phyloP scores from a whole-genome alignment of 2,113 vertebrate species.

The Anhinga rufa region DNA sequence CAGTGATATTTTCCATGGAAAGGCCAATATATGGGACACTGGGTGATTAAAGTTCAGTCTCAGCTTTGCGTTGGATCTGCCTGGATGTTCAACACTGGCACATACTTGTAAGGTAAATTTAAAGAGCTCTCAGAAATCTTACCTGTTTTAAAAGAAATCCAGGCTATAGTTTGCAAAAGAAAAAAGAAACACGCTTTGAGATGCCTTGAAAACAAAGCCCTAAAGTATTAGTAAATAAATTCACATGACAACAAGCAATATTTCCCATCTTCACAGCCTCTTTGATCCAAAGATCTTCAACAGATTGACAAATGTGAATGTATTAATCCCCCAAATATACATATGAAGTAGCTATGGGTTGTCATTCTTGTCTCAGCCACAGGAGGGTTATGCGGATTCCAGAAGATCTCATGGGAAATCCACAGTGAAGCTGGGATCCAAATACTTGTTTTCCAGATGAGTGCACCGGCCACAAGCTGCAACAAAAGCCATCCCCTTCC shows the following conservation, averaged over 20 bases:
- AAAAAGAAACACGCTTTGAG: slow-evolving; percentile 39
- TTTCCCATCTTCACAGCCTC: background rate
- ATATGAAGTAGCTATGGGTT: background rate
- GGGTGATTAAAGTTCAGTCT: background rate
- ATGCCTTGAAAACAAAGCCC: slow-evolving; percentile 44
- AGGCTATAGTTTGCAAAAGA: slow-evolving; percentile 48
- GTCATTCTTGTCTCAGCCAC: background rate
- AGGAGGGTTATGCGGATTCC: background rate
- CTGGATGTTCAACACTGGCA: background rate
- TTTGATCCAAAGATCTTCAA: background rate
- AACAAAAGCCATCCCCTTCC: background rate
- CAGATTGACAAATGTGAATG: background rate
- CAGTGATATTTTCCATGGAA: background rate
- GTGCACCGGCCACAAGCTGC: background rate
- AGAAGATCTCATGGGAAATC: background rate
- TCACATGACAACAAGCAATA: slow-evolving; percentile 1
- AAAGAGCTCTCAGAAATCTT: slow-evolving; percentile 41
- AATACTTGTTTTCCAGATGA: background rate
- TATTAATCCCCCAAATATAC: background rate
- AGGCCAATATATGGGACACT: background rate
- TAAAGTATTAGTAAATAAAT: slow-evolving; percentile 16
- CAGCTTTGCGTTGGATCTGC: background rate
- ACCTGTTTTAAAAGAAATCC: slow-evolving; percentile 58
- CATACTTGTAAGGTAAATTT: background rate
- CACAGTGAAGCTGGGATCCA: background rate